phyloP scores from a whole-genome alignment of 2,888 invertebrate genomes.

The Yponomeuta evonymella region DNA sequence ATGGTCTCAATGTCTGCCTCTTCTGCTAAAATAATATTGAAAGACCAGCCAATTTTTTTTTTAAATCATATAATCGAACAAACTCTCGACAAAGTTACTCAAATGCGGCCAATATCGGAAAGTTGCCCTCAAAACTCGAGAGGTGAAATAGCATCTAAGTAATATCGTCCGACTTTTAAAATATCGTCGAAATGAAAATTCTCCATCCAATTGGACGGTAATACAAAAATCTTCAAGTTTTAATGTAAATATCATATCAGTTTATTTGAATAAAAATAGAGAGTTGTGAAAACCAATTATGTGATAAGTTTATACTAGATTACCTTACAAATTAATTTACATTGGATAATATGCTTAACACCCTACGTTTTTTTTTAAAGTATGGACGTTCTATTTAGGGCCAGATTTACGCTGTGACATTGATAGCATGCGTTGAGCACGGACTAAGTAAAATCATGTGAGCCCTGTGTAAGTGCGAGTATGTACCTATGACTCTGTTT shows the following conservation, averaged over 20 bases:
- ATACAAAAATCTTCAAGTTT: conserved; percentile 21
- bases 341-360: no score
- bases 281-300: neutral
- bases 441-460: no score
- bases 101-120: neutral
- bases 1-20: no score
- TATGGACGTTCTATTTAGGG: no score
- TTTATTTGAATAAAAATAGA: neutral
- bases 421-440: no score
- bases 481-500: no score
- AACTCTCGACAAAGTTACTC: neutral
- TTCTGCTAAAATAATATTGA: no score
- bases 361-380: no score
- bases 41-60: neutral
- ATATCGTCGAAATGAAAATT: neutral
- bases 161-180: conserved; percentile 1
- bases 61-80: neutral
- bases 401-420: no score
- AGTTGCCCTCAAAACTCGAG: neutral
- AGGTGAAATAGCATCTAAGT: neutral
- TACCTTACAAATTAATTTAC: no score
- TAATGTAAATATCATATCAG: conserved; percentile 26
- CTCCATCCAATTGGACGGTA: neutral
- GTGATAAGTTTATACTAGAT: no score
- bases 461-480: no score